Percentiles rank a stretch among this genome's conserved stretches.
Conservation (phyloP, 2,113 vertebrate species). For the Sporophila hypoxantha region DNA sequence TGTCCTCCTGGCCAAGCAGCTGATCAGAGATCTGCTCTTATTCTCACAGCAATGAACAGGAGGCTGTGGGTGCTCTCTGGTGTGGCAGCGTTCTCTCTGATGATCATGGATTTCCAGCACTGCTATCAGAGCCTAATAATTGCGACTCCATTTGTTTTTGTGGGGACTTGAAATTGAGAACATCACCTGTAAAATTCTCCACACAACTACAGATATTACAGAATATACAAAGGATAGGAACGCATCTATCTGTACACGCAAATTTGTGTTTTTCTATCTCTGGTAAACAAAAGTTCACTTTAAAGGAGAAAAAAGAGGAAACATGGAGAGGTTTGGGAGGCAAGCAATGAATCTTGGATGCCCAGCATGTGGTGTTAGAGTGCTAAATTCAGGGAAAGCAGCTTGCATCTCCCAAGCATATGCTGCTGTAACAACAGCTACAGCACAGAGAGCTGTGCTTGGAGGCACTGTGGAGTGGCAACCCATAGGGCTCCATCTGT, state of each 20-base stretch:
- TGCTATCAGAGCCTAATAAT: background rate
- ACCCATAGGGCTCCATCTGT: slow-evolving; percentile 56
- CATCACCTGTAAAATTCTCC: background rate
- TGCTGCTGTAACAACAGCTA: slow-evolving; percentile 30
- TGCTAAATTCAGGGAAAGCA: background rate
- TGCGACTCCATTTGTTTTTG: background rate
- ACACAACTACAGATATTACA: background rate
- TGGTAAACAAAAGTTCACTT: background rate
- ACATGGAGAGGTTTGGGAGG: background rate
- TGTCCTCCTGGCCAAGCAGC: background rate
- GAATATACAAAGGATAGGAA: background rate
- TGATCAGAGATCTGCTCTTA: background rate
- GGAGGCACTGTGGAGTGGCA: slow-evolving; percentile 13
- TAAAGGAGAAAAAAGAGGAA: background rate
- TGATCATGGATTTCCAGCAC: background rate
- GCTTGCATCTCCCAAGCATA: slow-evolving; percentile 41
- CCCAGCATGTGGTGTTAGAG: background rate
- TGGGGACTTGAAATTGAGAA: background rate
- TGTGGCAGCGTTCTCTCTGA: background rate
- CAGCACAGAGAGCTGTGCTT: slow-evolving; percentile 15
- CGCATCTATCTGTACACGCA: background rate
- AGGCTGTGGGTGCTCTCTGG: background rate
- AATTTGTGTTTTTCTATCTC: background rate
- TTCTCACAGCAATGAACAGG: background rate
- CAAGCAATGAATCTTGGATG: slow-evolving; percentile 1